Evolutionary conservation across 2,113 vertebrate genomes (phyloP).

Genomic region (Gavialis gangeticus): DNA sequence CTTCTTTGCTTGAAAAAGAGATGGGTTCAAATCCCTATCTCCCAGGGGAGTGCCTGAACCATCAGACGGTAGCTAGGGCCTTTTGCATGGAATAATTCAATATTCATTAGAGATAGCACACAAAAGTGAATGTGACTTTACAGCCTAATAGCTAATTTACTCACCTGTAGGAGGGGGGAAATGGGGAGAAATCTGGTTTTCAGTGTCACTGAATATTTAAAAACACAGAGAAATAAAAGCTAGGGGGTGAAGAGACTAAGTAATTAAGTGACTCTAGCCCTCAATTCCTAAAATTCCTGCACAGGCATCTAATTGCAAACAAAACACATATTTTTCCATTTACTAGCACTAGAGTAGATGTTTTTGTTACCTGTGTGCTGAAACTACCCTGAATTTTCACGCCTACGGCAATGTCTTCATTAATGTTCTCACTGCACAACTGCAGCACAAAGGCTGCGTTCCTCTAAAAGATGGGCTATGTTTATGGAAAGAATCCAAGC

Average conservation of each 20-base stretch:
- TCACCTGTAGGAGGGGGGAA: rapidly evolving
- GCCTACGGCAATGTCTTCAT: neutral
- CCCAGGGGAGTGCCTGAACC: too few species aligned
- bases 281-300: neutral
- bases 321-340: slow-evolving; percentile 14
- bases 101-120: neutral
- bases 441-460: slow-evolving; percentile 1
- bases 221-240: too few species aligned
- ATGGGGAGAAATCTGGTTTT: neutral
- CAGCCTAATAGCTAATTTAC: rapidly evolving
- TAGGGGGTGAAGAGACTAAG: too few species aligned
- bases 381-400: slow-evolving; percentile 4
- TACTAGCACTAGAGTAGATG: neutral
- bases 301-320: neutral
- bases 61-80: too few species aligned
- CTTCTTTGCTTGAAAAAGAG: neutral
- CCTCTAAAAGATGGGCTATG: slow-evolving; percentile 16
- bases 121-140: neutral
- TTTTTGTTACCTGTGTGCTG: slow-evolving; percentile 33
- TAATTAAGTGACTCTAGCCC: neutral
- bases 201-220: neutral
- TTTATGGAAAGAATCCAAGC: slow-evolving; percentile 49
- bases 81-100: neutral
- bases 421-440: neutral
- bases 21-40: too few species aligned